Base-by-base conservation (phyloP, 1,140 invertebrate genomes). In the Drosophila auraria region DNA sequence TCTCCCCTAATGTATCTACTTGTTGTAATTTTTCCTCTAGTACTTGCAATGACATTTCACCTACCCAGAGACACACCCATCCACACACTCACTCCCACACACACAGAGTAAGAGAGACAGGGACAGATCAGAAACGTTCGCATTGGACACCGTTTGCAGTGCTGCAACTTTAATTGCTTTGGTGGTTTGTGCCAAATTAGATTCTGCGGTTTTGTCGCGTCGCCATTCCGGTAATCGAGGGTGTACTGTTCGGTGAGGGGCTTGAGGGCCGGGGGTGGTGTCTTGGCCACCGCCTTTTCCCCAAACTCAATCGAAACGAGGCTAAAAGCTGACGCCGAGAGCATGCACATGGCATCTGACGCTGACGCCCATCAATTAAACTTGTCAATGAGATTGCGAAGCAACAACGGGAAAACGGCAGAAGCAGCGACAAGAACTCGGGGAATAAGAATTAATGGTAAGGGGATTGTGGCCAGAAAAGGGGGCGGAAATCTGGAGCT, bases 161-260 rank as follows among this genome's bases (percentile, higher is more conserved):
- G 77, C 80, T 91, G 84, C 86, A 91, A 91, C 90, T 91, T 91
- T 91, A 91, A 91, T 91, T 91, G 89, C 89, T 91, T 91, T 83
- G 72, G 89, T 74, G 89, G 84, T 91, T 91, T 91, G 89, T 75
- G 75, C 82, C 79, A 90, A 90, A 90, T 90, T 90, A 90, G 86
- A 90, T 91, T 90, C 72, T 77, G 86, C 69, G 86, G 86, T 80
- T 90, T 80, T 77, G 65, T 79, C 82, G 82, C 82, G 77, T 83
- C 81, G 81, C 84, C 57, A 65, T 63, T 74, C 54, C 74, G 80
- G 70, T 75, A 75, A 82, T 87, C 70, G 71, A 77, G 51, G 60
- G 49, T 57, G 63, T 30, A 71, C 63, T 56, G 63, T 69, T 14
- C 25, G 36, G 8, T 14, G 2, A 6, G 11, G 49, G 2, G 30